Evolutionary conservation across 2,797 vertebrate genomes (phyloP).

Genomic region (Micrastur ruficollis): DNA sequence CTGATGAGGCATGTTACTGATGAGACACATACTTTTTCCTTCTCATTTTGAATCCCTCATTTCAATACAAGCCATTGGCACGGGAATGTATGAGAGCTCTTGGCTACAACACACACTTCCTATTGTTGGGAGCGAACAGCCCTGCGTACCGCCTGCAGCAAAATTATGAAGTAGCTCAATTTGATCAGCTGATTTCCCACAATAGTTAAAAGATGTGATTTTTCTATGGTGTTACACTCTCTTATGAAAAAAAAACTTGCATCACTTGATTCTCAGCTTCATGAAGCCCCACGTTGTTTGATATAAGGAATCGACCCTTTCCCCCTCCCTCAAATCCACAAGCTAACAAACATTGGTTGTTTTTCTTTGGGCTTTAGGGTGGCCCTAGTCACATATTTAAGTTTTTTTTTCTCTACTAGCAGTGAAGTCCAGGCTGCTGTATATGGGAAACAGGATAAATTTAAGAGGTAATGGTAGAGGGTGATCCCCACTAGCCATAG

Average conservation of each 20-base stretch:
- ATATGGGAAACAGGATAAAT: not conserved
- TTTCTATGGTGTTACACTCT: not conserved
- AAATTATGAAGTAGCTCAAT: conserved; percentile 24
- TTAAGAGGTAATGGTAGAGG: not conserved
- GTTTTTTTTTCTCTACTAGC: not conserved
- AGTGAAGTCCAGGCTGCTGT: not conserved
- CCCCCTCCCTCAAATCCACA: not conserved
- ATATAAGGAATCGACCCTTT: not conserved
- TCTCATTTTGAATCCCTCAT: conserved; percentile 4
- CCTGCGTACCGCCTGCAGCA: not conserved
- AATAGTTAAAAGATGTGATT: conserved; percentile 18
- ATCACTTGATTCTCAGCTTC: not conserved
- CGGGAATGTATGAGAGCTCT: not conserved
- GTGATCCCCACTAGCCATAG: not conserved
- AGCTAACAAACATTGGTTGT: not conserved
- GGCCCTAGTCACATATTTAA: not conserved
- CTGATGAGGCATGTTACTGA: conserved; percentile 52
- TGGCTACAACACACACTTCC: not conserved
- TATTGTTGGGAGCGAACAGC: conserved; percentile 15
- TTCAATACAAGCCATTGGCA: conserved; percentile 31
- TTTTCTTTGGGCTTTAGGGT: not conserved
- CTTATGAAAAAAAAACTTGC: not conserved
- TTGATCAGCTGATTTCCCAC: conserved; percentile 41
- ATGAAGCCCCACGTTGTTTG: not conserved
- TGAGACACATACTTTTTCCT: not conserved